phyloP scores from a whole-genome alignment of 2,888 invertebrate genomes.

The Nephrocerus scutellatus region DNA sequence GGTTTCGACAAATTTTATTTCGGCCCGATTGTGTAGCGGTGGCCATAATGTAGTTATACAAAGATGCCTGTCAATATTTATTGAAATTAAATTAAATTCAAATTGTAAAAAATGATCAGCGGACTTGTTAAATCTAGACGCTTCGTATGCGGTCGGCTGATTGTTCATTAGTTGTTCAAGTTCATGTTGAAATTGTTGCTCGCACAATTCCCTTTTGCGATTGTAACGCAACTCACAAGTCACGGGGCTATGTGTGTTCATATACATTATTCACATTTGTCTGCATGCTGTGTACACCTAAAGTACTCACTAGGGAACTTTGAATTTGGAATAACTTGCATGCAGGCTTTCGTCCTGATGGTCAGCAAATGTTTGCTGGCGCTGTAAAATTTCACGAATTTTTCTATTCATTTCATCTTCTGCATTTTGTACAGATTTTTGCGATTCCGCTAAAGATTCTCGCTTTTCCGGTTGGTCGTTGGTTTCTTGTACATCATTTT shows the following conservation, averaged over 20 bases:
- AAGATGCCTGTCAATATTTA: conserved; percentile 22
- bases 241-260: conserved; percentile 12
- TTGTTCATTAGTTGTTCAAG: conserved; percentile 21
- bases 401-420: conserved; percentile 14
- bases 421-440: no score
- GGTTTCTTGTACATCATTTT: no score
- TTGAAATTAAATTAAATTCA: background rate
- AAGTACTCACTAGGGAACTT: conserved; percentile 25
- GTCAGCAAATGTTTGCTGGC: conserved; percentile 9
- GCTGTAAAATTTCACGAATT: conserved; percentile 6
- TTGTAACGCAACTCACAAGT: conserved; percentile 26
- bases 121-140: conserved; percentile 28
- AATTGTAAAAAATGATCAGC: background rate
- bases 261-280: background rate
- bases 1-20: conserved; percentile 21
- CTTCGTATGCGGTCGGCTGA: conserved; percentile 26
- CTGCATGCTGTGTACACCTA: background rate
- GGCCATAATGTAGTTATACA: conserved; percentile 32
- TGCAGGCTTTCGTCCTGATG: conserved; percentile 19
- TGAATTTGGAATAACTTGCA: conserved; percentile 26
- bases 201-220: conserved; percentile 17
- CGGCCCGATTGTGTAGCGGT: conserved; percentile 28
- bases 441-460: no score
- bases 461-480: no score
- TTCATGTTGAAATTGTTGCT: conserved; percentile 26